Evolutionary conservation across 2,888 invertebrate genomes (phyloP).

Genomic region (Sipha maydis): DNA sequence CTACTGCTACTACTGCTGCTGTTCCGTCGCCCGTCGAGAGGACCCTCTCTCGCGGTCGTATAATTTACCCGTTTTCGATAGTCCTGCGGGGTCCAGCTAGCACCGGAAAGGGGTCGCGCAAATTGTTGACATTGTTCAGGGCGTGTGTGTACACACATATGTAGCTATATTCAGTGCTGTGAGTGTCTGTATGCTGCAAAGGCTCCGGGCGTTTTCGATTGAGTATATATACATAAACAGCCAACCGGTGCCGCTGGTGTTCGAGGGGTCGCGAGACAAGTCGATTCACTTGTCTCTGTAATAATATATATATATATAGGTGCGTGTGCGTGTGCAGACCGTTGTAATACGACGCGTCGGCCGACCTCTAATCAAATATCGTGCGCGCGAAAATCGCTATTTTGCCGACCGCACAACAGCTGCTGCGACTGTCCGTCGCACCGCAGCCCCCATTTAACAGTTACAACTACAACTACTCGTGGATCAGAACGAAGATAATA

Average conservation of each 20-base stretch:
- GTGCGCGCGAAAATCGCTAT: constrained; percentile 7
- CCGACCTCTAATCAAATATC: constrained; percentile 40
- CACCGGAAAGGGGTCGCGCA: constrained; percentile 31
- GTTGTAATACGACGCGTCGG: constrained; percentile 8
- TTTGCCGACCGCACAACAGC: neutral
- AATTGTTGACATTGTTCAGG: constrained; percentile 55
- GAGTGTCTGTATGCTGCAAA: neutral
- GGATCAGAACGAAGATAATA: too few species aligned
- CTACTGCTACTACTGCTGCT: neutral
- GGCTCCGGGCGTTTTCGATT: neutral
- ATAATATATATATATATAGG: neutral
- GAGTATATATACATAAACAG: constrained; percentile 1
- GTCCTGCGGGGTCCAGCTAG: neutral
- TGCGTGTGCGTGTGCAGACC: too few species aligned
- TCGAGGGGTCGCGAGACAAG: constrained; percentile 14
- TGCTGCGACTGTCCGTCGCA: neutral
- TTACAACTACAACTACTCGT: too few species aligned
- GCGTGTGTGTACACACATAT: neutral
- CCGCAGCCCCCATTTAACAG: too few species aligned
- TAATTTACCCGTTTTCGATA: constrained; percentile 49
- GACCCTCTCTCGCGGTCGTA: constrained; percentile 47
- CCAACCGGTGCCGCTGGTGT: neutral
- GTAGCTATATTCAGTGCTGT: neutral
- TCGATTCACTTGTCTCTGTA: constrained; percentile 46
- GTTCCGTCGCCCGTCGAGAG: neutral